phyloP scores from a whole-genome alignment of 2,888 invertebrate species.

The Nephrotoma flavescens region DNA sequence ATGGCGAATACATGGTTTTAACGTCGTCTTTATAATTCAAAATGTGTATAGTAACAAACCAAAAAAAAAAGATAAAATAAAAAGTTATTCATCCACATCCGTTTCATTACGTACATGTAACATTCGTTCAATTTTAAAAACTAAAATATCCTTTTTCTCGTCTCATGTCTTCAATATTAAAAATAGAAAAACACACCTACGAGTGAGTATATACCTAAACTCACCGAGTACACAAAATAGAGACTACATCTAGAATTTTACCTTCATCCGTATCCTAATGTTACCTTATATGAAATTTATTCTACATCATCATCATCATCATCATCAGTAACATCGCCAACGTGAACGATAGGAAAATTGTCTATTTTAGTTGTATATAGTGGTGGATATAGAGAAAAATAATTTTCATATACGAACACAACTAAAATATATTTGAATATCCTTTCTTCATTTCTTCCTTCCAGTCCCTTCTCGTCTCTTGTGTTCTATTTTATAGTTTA shows the following conservation, averaged over 20 bases:
- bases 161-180: not conserved
- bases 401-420: not conserved
- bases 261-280: not conserved
- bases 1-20: not conserved
- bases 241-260: not conserved
- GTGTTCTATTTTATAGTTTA: not conserved
- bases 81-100: not conserved
- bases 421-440: not conserved
- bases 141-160: not conserved
- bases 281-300: not conserved
- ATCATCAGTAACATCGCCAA: not conserved
- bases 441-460: not conserved
- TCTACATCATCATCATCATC: not conserved
- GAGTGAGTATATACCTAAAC: not conserved
- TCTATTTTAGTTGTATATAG: not conserved
- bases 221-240: not conserved
- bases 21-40: not conserved
- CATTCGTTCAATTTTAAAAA: not conserved
- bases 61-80: not conserved
- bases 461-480: not conserved
- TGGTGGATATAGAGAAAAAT: not conserved
- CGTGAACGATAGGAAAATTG: not conserved
- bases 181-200: not conserved
- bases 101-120: not conserved
- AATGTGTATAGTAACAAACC: not conserved